phyloP scores from a whole-genome alignment of 2,113 vertebrate species.

The Corynorhinus townsendii region DNA sequence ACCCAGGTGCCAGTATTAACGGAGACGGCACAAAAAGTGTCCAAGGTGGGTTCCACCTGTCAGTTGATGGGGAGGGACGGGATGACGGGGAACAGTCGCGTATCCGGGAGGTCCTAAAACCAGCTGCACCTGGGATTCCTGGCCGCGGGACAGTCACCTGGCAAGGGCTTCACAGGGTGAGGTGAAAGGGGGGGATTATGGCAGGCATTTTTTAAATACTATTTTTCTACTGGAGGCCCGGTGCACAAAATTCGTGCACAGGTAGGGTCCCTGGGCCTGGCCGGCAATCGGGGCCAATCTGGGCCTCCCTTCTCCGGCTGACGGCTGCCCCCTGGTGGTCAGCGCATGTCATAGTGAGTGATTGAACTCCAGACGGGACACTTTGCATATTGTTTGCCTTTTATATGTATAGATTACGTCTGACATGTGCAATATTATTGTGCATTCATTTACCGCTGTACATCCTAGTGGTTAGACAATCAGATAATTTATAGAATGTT shows the following conservation, averaged over 20 bases:
- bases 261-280: no score
- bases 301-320: no score
- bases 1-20: neutral
- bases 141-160: neutral
- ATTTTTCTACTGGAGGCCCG: neutral
- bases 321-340: no score
- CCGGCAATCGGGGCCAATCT: no score
- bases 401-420: neutral
- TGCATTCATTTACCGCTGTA: neutral
- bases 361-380: no score
- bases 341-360: no score
- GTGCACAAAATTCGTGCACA: no score
- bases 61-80: neutral
- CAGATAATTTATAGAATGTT: neutral
- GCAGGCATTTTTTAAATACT: neutral
- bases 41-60: neutral
- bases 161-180: no score
- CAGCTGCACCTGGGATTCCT: neutral
- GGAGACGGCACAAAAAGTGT: neutral
- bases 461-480: neutral
- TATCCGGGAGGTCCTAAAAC: neutral
- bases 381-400: no score
- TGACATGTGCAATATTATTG: neutral
- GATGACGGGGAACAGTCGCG: rapidly evolving
- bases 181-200: no score